phyloP scores from a whole-genome alignment of 2,888 invertebrate genomes.

The Spicauda simplicius region DNA sequence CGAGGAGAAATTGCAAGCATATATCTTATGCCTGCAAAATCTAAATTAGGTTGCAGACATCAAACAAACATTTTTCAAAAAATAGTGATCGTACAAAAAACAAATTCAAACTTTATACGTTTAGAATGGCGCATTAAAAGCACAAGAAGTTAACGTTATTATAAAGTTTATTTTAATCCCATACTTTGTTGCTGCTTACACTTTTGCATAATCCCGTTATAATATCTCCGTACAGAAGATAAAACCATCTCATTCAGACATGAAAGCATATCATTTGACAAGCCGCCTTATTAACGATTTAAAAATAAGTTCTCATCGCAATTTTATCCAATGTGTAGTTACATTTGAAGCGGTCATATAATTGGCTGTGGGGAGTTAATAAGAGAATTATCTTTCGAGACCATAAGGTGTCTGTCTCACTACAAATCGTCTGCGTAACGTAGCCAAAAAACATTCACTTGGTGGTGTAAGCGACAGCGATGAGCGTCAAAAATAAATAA shows the following conservation, averaged over 20 bases:
- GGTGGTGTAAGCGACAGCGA: too few species aligned
- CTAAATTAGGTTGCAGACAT: too few species aligned
- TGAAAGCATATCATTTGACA: constrained; percentile 13
- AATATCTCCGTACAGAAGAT: not conserved
- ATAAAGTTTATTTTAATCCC: too few species aligned
- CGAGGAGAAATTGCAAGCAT: too few species aligned
- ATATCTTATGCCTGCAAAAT: too few species aligned
- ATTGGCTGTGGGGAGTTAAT: constrained; percentile 27
- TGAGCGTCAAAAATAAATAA: too few species aligned
- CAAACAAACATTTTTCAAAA: too few species aligned
- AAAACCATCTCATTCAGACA: not conserved
- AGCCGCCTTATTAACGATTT: constrained; percentile 20
- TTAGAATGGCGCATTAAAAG: too few species aligned
- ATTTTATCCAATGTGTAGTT: constrained; percentile 26
- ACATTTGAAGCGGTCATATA: constrained; percentile 26
- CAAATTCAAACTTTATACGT: too few species aligned
- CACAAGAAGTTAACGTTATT: too few species aligned
- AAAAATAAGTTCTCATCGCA: constrained; percentile 22
- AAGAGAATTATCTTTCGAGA: constrained; percentile 26
- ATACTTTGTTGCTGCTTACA: not conserved
- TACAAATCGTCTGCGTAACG: not conserved
- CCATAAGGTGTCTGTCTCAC: not conserved
- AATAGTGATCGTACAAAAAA: too few species aligned
- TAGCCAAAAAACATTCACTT: too few species aligned
- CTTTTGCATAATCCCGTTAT: not conserved